A percentile compares a stretch with the other conserved stretches of the same genome.
Evolutionary conservation across 2,797 vertebrate genomes (phyloP).

Genomic region (Chloroceryle inda): DNA sequence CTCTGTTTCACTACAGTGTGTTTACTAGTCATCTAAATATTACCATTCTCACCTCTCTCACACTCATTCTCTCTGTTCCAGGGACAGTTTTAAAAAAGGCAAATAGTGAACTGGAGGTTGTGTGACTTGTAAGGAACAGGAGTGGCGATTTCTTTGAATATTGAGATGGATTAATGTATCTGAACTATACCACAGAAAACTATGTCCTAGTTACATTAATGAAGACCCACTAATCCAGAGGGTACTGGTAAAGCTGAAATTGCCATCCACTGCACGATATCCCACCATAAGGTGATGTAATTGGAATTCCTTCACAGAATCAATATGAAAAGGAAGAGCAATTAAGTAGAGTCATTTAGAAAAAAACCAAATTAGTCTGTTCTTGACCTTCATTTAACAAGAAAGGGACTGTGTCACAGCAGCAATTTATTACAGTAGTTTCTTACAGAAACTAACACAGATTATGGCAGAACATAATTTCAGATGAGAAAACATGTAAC

Average conservation of each 20-base stretch:
- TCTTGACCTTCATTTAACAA: constrained; percentile 60
- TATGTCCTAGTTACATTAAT: background rate
- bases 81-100: background rate
- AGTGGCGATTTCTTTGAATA: background rate
- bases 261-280: constrained; percentile 15
- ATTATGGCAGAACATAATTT: constrained; percentile 9
- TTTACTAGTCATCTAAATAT: background rate
- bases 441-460: constrained; percentile 5
- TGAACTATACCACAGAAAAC: background rate
- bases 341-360: constrained; percentile 33
- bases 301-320: constrained; percentile 53
- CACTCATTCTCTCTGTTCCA: background rate
- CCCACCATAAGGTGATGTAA: background rate
- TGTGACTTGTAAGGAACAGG: background rate
- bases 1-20: background rate
- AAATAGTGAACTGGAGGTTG: background rate
- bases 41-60: background rate
- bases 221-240: background rate
- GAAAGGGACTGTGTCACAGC: background rate
- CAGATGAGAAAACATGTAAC: background rate
- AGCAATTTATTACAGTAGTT: background rate
- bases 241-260: background rate
- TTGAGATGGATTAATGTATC: background rate
- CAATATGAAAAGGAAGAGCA: constrained; percentile 37
- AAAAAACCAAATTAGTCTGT: constrained; percentile 14